phyloP scores from a whole-genome alignment of 1,140 invertebrate genomes.

The Goniozus legneri region DNA sequence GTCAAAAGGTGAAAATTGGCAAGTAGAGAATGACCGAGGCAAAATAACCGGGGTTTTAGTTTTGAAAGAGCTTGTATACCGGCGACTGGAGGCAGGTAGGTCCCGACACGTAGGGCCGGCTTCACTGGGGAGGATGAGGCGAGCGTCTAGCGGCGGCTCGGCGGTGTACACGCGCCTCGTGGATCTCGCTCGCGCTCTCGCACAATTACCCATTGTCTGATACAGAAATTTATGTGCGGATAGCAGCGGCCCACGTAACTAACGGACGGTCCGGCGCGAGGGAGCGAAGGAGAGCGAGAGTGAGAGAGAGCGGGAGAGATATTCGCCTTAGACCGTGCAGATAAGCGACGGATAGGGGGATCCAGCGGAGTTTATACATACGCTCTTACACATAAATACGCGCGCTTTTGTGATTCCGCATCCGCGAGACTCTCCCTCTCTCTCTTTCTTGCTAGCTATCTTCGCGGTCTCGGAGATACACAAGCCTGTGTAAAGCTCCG shows the following conservation, averaged over 20 bases:
- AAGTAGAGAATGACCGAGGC: too few species aligned
- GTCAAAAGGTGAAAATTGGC: too few species aligned
- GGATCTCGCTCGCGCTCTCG: slow-evolving; percentile 45
- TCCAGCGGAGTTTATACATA: too few species aligned
- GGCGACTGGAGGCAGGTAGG: slow-evolving; percentile 18
- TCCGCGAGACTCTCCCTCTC: slow-evolving; percentile 15
- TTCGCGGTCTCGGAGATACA: too few species aligned
- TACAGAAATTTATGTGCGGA: slow-evolving; percentile 54
- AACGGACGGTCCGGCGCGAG: slow-evolving; percentile 35
- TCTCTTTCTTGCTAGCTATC: too few species aligned
- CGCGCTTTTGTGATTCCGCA: slow-evolving; percentile 44
- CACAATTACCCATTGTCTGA: slow-evolving; percentile 56
- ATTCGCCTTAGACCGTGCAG: slow-evolving; percentile 45
- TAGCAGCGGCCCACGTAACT: slow-evolving; percentile 44
- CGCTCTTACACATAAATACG: neutral
- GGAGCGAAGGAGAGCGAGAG: slow-evolving; percentile 8
- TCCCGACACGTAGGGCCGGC: slow-evolving; percentile 7
- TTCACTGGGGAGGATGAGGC: neutral
- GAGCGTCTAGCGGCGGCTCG: slow-evolving; percentile 10
- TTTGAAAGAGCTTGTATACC: too few species aligned
- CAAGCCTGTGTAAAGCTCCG: too few species aligned
- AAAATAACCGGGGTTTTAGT: too few species aligned
- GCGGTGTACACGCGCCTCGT: slow-evolving; percentile 19
- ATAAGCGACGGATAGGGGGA: slow-evolving; percentile 37
- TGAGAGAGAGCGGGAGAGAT: slow-evolving; percentile 26